These are phyloP conservation scores for Dendrolimus houi DNA, from an alignment of 2,888 invertebrate genomes.

Conservation along the genomic window DNA sequence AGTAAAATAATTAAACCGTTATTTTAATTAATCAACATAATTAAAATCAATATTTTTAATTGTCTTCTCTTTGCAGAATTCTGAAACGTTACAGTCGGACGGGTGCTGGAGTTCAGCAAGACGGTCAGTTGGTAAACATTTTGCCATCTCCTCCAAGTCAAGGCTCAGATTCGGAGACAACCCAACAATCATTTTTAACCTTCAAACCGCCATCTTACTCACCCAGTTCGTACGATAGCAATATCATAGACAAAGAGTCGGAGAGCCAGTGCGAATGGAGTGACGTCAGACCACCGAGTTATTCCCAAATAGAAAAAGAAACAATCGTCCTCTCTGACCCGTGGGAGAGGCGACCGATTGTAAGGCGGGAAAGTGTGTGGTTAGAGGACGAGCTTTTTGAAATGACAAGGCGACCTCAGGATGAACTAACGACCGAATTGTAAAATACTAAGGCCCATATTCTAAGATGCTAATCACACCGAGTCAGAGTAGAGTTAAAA, in stretches of 20 bases:
- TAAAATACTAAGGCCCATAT: background rate
- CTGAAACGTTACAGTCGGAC: slow-evolving; percentile 80
- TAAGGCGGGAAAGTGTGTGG: slow-evolving; percentile 78
- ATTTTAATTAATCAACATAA: no score
- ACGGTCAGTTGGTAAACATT: slow-evolving; percentile 86
- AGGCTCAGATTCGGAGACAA: slow-evolving; percentile 54
- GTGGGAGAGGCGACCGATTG: slow-evolving; percentile 68
- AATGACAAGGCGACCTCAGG: slow-evolving; percentile 90
- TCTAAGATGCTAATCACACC: no score
- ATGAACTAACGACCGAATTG: slow-evolving; percentile 81
- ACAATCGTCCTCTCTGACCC: slow-evolving; percentile 62
- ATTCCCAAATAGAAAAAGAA: slow-evolving; percentile 63
- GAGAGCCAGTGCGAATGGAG: slow-evolving; percentile 72
- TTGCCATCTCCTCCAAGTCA: slow-evolving; percentile 78
- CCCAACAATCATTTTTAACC: slow-evolving; percentile 67
- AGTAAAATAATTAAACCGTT: no score
- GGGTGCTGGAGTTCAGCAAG: slow-evolving; percentile 74
- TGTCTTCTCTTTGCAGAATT: slow-evolving; percentile 44
- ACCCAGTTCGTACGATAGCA: slow-evolving; percentile 67
- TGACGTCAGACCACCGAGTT: slow-evolving; percentile 71
- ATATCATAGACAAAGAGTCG: slow-evolving; percentile 56
- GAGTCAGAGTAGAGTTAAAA: no score
- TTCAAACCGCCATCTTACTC: slow-evolving; percentile 71
- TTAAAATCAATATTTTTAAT: no score
- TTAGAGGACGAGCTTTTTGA: slow-evolving; percentile 89